A percentile compares a stretch with the other conserved stretches of the same genome.
These are phyloP conservation scores for Chironomus tepperi DNA, from an alignment of 1,140 invertebrate genomes.

Conservation along the genomic window DNA sequence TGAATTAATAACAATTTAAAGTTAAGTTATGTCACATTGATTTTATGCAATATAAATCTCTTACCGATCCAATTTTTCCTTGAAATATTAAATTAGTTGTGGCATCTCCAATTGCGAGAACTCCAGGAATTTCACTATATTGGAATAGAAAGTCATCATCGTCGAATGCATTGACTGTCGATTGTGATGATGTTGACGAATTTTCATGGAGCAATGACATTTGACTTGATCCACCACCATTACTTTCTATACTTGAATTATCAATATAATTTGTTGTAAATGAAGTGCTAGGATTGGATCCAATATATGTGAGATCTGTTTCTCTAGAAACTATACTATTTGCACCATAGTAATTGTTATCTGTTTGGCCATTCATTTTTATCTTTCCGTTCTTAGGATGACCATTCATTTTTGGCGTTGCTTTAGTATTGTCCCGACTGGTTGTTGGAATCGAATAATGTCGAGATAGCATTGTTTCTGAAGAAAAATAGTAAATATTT, in stretches of 20 bases:
- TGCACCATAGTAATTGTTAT: neutral
- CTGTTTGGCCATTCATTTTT: neutral
- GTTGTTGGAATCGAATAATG: neutral
- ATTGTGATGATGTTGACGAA: conserved; percentile 37
- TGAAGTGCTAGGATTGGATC: neutral
- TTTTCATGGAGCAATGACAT: conserved; percentile 37
- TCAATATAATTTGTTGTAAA: neutral
- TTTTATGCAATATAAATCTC: neutral
- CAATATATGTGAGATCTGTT: neutral
- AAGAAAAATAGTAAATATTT: neutral
- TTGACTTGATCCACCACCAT: conserved; percentile 33
- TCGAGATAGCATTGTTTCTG: neutral
- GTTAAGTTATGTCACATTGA: too few species aligned
- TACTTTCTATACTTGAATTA: conserved; percentile 24
- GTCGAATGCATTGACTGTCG: neutral
- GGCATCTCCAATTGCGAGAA: conserved; percentile 37
- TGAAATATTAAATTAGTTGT: conserved; percentile 47
- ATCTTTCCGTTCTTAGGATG: neutral
- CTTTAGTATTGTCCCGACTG: neutral
- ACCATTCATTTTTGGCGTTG: neutral
- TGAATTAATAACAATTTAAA: conserved; percentile 30
- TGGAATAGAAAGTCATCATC: neutral
- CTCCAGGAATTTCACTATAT: neutral
- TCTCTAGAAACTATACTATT: neutral
- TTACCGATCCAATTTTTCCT: conserved; percentile 49